phyloP scores from a whole-genome alignment of 2,113 vertebrate genomes.

The Columba livia region DNA sequence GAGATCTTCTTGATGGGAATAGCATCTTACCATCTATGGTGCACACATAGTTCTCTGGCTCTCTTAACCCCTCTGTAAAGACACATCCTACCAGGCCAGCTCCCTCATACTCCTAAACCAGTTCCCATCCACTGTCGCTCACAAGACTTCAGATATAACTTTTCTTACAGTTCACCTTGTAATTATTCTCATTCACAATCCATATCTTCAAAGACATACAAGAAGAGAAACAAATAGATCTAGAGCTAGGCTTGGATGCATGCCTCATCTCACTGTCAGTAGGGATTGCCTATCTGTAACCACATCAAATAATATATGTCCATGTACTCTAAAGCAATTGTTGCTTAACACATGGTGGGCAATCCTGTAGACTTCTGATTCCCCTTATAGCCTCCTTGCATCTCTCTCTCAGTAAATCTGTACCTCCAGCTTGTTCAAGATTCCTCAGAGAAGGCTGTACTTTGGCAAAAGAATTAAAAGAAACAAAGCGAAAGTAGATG shows the following conservation, averaged over 20 bases:
- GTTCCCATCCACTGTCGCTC: not conserved
- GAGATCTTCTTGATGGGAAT: not conserved
- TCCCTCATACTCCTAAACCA: not conserved
- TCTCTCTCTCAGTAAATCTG: not conserved
- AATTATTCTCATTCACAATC: not conserved
- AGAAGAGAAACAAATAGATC: not conserved
- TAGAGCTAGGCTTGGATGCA: not conserved
- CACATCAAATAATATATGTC: conserved; percentile 23
- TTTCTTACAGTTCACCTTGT: not conserved
- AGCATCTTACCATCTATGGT: not conserved
- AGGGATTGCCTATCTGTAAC: not conserved
- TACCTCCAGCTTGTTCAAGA: not conserved
- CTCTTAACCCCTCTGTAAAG: not conserved
- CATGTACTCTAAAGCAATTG: not conserved
- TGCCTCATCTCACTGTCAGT: not conserved
- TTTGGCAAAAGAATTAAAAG: not conserved
- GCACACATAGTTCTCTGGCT: not conserved
- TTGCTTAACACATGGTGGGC: not conserved
- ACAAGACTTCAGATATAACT: not conserved
- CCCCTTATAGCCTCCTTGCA: not conserved
- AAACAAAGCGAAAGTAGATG: not conserved
- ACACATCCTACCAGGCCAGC: not conserved
- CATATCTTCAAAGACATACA: not conserved
- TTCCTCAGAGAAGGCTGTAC: not conserved
- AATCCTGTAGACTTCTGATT: not conserved